These are phyloP conservation scores for Dromius quadrimaculatus DNA, from an alignment of 2,888 invertebrate species.

Conservation along the genomic window DNA sequence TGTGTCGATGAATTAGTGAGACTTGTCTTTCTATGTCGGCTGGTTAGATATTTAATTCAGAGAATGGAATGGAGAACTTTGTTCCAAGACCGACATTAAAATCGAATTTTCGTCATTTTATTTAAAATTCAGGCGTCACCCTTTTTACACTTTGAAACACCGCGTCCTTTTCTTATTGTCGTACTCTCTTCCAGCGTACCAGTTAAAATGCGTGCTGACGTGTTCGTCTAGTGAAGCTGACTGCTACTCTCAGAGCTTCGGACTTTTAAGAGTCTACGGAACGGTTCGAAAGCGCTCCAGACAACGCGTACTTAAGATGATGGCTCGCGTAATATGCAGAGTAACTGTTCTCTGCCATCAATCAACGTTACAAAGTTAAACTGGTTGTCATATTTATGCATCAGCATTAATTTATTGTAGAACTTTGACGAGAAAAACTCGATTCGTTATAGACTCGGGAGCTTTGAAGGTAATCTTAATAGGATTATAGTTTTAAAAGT, in stretches of 20 bases:
- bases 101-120: no score
- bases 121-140: no score
- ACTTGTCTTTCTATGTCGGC: no score
- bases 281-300: no score
- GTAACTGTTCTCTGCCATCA: background rate
- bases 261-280: background rate
- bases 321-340: slow-evolving; percentile 1
- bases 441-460: no score
- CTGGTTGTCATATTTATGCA: slow-evolving; percentile 9
- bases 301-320: slow-evolving; percentile 14
- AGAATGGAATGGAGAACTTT: no score
- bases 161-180: background rate
- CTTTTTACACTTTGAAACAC: slow-evolving; percentile 10
- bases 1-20: no score
- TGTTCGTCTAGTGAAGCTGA: slow-evolving; percentile 24
- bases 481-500: no score
- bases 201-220: slow-evolving; percentile 34
- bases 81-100: no score
- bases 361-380: background rate
- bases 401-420: background rate
- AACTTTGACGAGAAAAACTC: no score
- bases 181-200: background rate
- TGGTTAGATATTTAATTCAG: no score
- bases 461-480: no score
- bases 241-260: slow-evolving; percentile 9